Base-by-base conservation (phyloP, 2,888 invertebrate genomes). In the Volucella bombylans region DNA sequence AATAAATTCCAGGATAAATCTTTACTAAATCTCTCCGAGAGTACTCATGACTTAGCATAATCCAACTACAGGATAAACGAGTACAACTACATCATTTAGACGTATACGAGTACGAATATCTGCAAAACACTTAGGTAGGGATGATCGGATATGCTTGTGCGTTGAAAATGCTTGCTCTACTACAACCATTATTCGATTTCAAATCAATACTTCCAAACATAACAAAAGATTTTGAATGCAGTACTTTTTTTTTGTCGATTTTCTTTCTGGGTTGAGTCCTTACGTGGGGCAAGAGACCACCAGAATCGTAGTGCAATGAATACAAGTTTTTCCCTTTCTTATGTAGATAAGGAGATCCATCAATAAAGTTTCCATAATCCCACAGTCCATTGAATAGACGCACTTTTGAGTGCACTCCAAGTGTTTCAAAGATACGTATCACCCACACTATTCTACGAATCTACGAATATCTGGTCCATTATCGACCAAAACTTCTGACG, bases 341-440 rank as follows among this genome's bases (percentile, higher is more conserved):
- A 14, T 15, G 31, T 6, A 31, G 6, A 31, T 31, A 15, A 15
- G 57, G 6, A 10, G n/a, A 67, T 3, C 68, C 6, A 31, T 31
- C 31, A 54, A 47, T 47, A 77, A 47, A 49, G 38, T 69, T 69
- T 55, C 39, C 18, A 69, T 62, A 62, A 78, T 71, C 62, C 43
- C 39, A 57, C 55, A 62, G 64, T 57, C 43, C 71, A 78, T 71
- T 72, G 64, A 43, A 67, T 18, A 8, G 39, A 67, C 65, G 57
- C 77, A 77, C 39, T 57, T 57, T 38, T 9, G 9, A 55, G n/a
- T 23, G 52, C 10, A 39, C 15, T 14, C 23, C 41, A 45, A 45
- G 31, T 6, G 31, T 31, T 31, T 31, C 31, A 31, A 6, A 31
- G 31, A 23, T 31, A n/a, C n/a, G n/a, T n/a, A 31, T 6, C 31